Evolutionary conservation across 2,797 vertebrate genomes (phyloP), one percentile per base, ranked within the genome.

Genomic region (Silurus aristotelis): DNA sequence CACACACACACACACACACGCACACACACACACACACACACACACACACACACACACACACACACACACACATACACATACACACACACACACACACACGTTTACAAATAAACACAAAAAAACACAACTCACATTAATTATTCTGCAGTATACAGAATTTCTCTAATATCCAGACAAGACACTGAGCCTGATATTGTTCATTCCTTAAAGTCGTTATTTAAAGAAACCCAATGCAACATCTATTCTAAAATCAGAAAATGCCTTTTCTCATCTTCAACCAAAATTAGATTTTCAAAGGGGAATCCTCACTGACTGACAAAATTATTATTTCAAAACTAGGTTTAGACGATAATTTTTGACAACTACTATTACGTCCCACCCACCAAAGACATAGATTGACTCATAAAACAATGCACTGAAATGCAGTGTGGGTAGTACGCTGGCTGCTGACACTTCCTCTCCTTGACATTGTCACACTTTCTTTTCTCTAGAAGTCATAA

Each of bases 301-400:
- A 82, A 85, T 76, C 56, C 13, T 63, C 79, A 22, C 22, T 70
- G 64, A 60, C 27, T 70, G 64, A 60, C 27, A 67, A 46, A 58
- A 73, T 48, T 15, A 77, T 70, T 52, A 31, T 27, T 70, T 27
- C 55, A 68, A 63, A 20, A 84, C 67, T 58, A 73, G 60, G 76
- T 64, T 73, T 80, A 14, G 61, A 68, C 79, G 60, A 38, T 15
- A 4, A 48, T 64, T 75, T 86, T 81, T 87, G 86, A 84, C 86
- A 87, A 68, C 83, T 76, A 75, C 83, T 87, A 76, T 87, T 84
- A 63, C 78, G 68, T 83, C 83, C 88, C 75, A 72, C 80, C 88
- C 83, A 86, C 85, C 58, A 87, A 70, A 83, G 84, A 89, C 73
- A 82, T n/a, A 75, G 80, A 87, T 84, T 75, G 87, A 90, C 85